phyloP scores from a whole-genome alignment of 2,113 vertebrate genomes.

The Myocastor coypus region DNA sequence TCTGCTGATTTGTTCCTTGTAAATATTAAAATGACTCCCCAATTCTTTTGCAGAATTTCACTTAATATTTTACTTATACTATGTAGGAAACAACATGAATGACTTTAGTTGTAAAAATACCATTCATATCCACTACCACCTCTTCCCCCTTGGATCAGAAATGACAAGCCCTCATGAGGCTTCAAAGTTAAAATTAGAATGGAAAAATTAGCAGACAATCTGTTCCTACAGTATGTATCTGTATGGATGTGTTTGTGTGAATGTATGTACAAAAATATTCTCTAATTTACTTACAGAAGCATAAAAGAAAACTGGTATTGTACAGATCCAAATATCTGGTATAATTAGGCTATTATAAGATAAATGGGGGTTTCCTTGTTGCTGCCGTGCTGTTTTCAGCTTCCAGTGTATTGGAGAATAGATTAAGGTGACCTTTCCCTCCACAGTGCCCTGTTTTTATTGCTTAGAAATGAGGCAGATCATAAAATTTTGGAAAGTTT shows the following conservation, averaged over 20 bases:
- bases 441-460: constrained; percentile 54
- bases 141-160: constrained; percentile 57
- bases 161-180: constrained; percentile 63
- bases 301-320: constrained; percentile 69
- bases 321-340: constrained; percentile 65
- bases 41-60: constrained; percentile 88
- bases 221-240: constrained; percentile 69
- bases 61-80: constrained; percentile 86
- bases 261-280: constrained; percentile 73
- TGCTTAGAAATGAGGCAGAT: constrained; percentile 75
- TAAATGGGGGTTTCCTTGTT: constrained; percentile 61
- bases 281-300: constrained; percentile 59
- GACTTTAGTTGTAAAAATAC: constrained; percentile 82
- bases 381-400: constrained; percentile 67
- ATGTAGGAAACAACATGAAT: constrained; percentile 80
- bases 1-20: constrained; percentile 88
- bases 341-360: constrained; percentile 61
- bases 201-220: constrained; percentile 70
- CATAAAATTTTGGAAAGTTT: constrained; percentile 56
- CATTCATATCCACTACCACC: constrained; percentile 61
- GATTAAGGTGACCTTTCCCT: constrained; percentile 59
- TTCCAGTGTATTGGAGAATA: constrained; percentile 68
- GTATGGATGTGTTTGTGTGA: constrained; percentile 76
- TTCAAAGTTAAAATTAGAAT: constrained; percentile 76
- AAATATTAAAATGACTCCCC: constrained; percentile 87